Evolutionary conservation across 2,888 invertebrate genomes (phyloP).

Genomic region (Ophonus ardosiacus): DNA sequence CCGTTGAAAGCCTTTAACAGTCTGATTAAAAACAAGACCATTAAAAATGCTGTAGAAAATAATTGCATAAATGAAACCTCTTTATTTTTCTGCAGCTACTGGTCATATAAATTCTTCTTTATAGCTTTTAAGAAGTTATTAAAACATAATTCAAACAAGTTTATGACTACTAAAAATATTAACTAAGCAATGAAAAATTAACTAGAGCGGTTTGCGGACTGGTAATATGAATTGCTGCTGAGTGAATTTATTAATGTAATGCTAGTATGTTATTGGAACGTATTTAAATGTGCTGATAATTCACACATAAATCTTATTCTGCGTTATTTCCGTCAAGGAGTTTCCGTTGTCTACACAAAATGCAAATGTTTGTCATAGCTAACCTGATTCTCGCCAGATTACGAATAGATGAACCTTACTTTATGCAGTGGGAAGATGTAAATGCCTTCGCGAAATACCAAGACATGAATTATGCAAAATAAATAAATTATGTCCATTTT

Average conservation of each 20-base stretch:
- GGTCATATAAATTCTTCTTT: not conserved
- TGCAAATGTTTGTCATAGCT: slow-evolving; percentile 37
- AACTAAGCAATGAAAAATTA: slow-evolving; percentile 9
- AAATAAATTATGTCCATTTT: not conserved
- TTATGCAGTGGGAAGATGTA: not conserved
- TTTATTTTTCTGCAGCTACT: not conserved
- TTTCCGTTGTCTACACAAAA: slow-evolving; percentile 27
- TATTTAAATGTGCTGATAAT: slow-evolving; percentile 34
- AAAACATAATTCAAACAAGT: not conserved
- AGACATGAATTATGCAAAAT: not conserved
- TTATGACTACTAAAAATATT: not conserved
- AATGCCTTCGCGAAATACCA: not conserved
- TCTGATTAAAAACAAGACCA: not conserved
- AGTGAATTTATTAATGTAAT: slow-evolving; percentile 31
- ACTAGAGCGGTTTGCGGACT: not conserved
- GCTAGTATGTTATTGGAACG: slow-evolving; percentile 40
- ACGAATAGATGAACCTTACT: not conserved
- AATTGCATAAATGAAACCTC: not conserved
- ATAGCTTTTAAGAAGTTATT: not conserved
- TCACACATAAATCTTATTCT: slow-evolving; percentile 39
- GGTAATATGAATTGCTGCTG: too few relatives aligned
- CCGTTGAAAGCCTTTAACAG: not conserved
- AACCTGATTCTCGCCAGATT: slow-evolving; percentile 24
- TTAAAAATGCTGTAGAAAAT: not conserved
- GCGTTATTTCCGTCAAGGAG: slow-evolving; percentile 38